Conservation (phyloP, 2,888 invertebrate species). For the Limnephilus rhombicus region DNA sequence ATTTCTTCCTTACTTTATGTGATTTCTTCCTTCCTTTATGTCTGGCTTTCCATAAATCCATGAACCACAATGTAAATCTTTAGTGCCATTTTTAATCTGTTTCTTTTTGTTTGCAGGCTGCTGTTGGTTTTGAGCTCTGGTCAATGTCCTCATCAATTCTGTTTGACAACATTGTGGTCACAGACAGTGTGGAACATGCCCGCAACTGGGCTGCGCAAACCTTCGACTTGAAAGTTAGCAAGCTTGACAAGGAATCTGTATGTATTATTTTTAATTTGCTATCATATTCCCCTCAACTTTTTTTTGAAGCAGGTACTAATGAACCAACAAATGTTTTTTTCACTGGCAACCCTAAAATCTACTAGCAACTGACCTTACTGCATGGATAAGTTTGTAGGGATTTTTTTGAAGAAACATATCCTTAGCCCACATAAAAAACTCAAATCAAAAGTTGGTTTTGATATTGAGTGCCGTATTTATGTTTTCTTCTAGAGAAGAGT, state of each 20-base stretch:
- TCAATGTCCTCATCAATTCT: conserved; percentile 96
- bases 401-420: too few species aligned
- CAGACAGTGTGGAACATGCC: conserved; percentile 88
- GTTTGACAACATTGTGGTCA: conserved; percentile 96
- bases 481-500: too few species aligned
- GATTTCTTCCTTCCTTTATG: too few species aligned
- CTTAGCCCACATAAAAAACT: too few species aligned
- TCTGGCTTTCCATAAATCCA: too few species aligned
- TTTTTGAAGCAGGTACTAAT: background rate
- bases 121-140: conserved; percentile 98
- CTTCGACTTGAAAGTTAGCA: conserved; percentile 89
- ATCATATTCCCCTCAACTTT: background rate
- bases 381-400: too few species aligned
- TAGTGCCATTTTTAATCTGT: background rate
- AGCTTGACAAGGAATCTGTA: conserved; percentile 89
- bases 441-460: too few species aligned
- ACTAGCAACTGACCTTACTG: background rate
- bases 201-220: conserved; percentile 89
- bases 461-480: too few species aligned
- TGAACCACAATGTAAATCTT: background rate
- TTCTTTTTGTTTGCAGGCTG: conserved; percentile 79
- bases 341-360: background rate
- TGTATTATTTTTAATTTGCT: conserved; percentile 71
- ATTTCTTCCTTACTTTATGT: too few species aligned
- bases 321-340: background rate